These are phyloP conservation scores for Lota lota DNA, from an alignment of 2,113 vertebrate genomes.

Conservation along the genomic window DNA sequence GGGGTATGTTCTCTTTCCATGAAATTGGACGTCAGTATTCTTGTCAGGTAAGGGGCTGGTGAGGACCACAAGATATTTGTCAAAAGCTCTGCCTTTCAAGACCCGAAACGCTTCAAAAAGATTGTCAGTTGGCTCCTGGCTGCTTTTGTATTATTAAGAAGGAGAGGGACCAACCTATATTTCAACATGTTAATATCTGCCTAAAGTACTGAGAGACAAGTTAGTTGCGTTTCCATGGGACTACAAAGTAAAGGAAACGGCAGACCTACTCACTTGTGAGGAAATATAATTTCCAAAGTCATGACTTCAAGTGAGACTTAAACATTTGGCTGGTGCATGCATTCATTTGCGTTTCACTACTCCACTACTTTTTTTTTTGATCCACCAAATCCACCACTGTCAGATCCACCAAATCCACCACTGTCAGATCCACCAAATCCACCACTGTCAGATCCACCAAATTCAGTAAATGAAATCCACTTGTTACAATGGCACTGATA, in stretches of 20 bases:
- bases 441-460: no score
- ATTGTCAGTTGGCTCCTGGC: background rate
- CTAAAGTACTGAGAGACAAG: background rate
- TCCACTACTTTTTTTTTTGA: no score
- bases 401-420: no score
- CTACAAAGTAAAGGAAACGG: no score
- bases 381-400: no score
- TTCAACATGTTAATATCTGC: background rate
- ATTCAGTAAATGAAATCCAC: no score
- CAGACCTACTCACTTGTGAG: background rate
- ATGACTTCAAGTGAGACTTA: background rate
- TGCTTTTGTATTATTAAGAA: background rate
- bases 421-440: no score
- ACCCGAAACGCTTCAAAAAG: background rate
- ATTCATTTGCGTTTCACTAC: background rate
- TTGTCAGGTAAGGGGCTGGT: background rate
- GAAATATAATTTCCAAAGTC: background rate
- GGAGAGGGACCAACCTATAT: background rate
- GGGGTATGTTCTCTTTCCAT: constrained; percentile 1
- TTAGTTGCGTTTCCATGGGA: no score
- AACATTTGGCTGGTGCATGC: background rate
- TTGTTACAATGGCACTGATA: no score
- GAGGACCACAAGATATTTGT: background rate
- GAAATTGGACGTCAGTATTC: constrained; percentile 8
- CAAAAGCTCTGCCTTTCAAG: background rate